Evolutionary conservation across 2,888 invertebrate species (phyloP).

Genomic region (Seira ritae): DNA sequence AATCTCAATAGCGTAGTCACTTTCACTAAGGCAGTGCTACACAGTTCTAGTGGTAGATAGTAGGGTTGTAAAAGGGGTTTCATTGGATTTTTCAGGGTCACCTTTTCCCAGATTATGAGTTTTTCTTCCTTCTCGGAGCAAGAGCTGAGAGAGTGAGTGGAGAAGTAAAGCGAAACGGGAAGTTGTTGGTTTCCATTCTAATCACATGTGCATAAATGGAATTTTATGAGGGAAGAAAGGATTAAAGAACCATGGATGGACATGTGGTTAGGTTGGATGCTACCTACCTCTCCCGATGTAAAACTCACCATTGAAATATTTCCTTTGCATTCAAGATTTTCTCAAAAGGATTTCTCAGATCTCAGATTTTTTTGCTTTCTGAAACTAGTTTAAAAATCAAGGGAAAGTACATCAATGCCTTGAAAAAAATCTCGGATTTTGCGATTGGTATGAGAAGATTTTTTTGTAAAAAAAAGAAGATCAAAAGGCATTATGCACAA

Average conservation of each 20-base stretch:
- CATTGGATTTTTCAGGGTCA: conserved; percentile 58
- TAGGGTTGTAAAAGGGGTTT: conserved; percentile 8
- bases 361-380: too few species aligned
- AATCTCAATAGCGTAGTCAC: neutral
- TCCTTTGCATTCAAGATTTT: too few species aligned
- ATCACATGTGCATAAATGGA: conserved; percentile 16
- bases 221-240: neutral
- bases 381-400: too few species aligned
- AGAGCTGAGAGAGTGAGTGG: neutral
- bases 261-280: neutral
- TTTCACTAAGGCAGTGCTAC: neutral
- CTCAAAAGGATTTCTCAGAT: too few species aligned
- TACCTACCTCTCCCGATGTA: too few species aligned
- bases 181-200: conserved; percentile 16
- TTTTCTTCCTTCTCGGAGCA: neutral
- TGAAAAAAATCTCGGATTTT: too few species aligned
- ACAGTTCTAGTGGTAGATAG: neutral
- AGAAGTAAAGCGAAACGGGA: neutral
- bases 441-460: too few species aligned
- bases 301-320: too few species aligned
- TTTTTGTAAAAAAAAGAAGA: neutral
- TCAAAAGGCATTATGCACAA: neutral
- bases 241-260: conserved; percentile 6
- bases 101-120: conserved; percentile 30
- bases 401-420: too few species aligned